Base-by-base conservation (phyloP, 1,140 invertebrate genomes). In the Eumeta japonica region DNA sequence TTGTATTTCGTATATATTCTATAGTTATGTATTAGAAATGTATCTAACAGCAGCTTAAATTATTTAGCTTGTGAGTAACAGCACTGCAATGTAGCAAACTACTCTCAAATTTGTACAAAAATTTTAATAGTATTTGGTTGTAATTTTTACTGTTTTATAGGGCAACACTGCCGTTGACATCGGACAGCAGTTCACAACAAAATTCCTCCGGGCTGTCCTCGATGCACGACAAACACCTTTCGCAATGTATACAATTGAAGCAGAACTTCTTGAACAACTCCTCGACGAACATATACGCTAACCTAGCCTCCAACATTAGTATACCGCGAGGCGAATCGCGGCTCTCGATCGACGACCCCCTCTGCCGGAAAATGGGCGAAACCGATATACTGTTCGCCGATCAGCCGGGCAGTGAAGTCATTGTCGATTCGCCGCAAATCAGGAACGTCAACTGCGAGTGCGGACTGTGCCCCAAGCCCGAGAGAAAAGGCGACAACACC, bases 161-260 rank as follows among this genome's bases (percentile, higher is more conserved):
- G 78, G 86, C 87, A 34, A 89, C 87, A 17, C 76, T 89, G 51
- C 87, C 86, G n/a, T 71, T 89, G 11, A 85, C 85, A 36, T 85
- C 86, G 11, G 74, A 75, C 11, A 73, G 75, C 11, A 43, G 79
- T 89, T 87, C 78, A 86, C 87, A 34, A 89, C 87, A 17, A 52
- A 64, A 52, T 51, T 74, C 59, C 39, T 51, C 57, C 3, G 60
- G 47, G 3, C 36, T 72, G 0, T 73, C 65, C 0, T 31, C 33
- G 3, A 41, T 71, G 14, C 64, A 81, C 65, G 81, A 82, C 52
- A 78, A 81, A 50, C 82, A 84, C 42, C 58, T 77, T 32, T 68
- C 75, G 4, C 73, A 79, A 58, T 77, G 76, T 45, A 67, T 76
- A 52, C 62, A 73, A 41, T 48, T 76, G 41, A 75, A 77, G 45